A percentile compares a stretch with the other conserved stretches of the same genome.
Evolutionary conservation across 2,888 invertebrate genomes (phyloP).

Genomic region (Abscondita cerata): DNA sequence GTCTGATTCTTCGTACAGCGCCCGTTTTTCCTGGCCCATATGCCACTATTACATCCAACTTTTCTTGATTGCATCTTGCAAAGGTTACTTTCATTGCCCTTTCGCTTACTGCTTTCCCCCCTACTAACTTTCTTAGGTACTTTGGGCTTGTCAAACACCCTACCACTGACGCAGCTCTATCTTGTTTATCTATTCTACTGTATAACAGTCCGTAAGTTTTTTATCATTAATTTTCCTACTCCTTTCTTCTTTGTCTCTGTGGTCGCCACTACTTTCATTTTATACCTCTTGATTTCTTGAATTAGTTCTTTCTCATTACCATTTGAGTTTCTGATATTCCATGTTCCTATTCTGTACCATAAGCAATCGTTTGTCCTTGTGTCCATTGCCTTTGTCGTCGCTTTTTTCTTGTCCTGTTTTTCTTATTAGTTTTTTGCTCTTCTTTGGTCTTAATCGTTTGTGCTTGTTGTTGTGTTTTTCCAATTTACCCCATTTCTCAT

Average conservation of each 20-base stretch:
- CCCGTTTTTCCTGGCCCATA: neutral
- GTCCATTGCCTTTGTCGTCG: neutral
- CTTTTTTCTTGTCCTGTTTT: neutral
- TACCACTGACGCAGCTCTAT: neutral
- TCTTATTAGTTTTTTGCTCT: neutral
- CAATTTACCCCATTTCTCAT: no score
- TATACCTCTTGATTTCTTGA: neutral
- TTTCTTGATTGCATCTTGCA: neutral
- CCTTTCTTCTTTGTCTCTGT: neutral
- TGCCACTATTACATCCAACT: neutral
- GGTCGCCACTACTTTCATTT: neutral
- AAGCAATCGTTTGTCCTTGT: neutral
- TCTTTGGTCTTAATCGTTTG: neutral
- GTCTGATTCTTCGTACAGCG: no score
- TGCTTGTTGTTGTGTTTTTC: no score
- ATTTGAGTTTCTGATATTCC: neutral
- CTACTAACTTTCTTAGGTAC: slow-evolving; percentile 1
- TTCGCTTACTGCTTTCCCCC: neutral
- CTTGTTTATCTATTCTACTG: neutral
- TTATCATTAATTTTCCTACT: neutral
- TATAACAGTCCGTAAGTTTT: neutral
- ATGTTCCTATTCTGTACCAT: neutral
- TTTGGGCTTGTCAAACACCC: slow-evolving; percentile 1
- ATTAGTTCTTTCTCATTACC: neutral
- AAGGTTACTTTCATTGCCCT: neutral